phyloP scores from a whole-genome alignment of 2,113 vertebrate genomes.

The Herpetotheres cachinnans region DNA sequence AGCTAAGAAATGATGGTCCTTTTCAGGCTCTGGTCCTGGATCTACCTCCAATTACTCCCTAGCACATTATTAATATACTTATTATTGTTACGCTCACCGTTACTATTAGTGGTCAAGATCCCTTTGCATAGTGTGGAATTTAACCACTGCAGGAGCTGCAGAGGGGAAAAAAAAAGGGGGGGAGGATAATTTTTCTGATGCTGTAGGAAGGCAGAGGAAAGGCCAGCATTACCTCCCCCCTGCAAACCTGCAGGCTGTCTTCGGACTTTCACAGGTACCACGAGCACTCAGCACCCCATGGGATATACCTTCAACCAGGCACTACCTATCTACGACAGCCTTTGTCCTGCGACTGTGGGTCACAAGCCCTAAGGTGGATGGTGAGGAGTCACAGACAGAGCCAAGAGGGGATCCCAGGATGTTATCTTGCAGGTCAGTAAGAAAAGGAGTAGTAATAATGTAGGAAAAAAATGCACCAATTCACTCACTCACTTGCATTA shows the following conservation, averaged over 20 bases:
- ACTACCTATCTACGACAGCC: no score
- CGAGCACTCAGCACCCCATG: neutral
- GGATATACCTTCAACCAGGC: rapidly evolving
- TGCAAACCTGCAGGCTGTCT: neutral
- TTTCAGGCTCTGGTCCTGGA: neutral
- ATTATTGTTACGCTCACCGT: neutral
- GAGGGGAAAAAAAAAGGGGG: no score
- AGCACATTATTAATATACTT: neutral
- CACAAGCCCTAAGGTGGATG: neutral
- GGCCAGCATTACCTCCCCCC: neutral
- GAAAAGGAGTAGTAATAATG: neutral
- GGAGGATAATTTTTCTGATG: neutral
- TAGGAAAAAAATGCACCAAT: neutral
- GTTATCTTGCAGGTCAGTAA: neutral
- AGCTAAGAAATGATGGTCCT: neutral
- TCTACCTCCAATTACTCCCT: neutral
- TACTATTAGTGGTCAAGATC: neutral
- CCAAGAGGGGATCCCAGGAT: neutral
- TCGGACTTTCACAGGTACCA: neutral
- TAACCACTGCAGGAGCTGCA: neutral
- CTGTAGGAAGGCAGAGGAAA: neutral
- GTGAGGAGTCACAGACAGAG: neutral
- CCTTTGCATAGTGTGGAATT: neutral
- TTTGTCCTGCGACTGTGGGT: rapidly evolving
- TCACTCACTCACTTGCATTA: neutral